A percentile compares a stretch with the other conserved stretches of the same genome.
Evolutionary conservation across 2,113 vertebrate species (phyloP).

Genomic region (Pterocles orientalis): DNA sequence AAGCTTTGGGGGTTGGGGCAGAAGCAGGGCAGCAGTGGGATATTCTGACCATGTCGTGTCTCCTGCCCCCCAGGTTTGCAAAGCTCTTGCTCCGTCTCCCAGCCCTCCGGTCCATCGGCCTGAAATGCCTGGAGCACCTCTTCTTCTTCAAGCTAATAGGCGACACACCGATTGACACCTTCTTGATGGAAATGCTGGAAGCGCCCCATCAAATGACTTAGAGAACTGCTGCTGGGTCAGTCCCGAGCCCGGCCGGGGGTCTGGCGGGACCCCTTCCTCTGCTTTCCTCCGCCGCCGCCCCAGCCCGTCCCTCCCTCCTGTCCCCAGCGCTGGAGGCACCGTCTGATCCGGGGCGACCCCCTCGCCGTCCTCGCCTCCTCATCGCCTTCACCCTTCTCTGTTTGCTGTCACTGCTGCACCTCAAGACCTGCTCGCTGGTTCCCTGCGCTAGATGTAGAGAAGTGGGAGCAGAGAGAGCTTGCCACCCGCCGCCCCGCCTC

Average conservation of each 20-base stretch:
- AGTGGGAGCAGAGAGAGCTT: slow-evolving; percentile 1
- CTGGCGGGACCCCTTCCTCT: background rate
- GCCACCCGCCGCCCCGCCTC: background rate
- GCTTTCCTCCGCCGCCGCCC: background rate
- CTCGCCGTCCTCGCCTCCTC: background rate
- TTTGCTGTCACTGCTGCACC: slow-evolving; percentile 38
- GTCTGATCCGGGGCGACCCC: background rate
- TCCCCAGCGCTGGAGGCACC: slow-evolving; percentile 37
- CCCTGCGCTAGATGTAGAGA: background rate
- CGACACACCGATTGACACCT: slow-evolving; percentile 99
- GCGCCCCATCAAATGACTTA: slow-evolving; percentile 98
- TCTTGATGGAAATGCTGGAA: slow-evolving; percentile 99
- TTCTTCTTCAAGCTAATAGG: slow-evolving; percentile 99
- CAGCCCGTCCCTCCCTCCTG: background rate
- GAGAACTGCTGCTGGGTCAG: slow-evolving; percentile 24
- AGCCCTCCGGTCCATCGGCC: slow-evolving; percentile 95
- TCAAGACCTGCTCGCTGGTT: background rate
- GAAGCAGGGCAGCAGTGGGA: rapidly evolving
- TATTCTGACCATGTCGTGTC: background rate
- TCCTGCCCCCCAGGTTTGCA: slow-evolving; percentile 84
- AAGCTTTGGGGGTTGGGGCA: too few relatives aligned
- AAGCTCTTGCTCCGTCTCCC: slow-evolving; percentile 96
- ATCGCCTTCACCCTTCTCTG: background rate
- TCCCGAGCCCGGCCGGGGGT: slow-evolving; percentile 19
- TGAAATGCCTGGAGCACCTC: slow-evolving; percentile 98